phyloP scores from a whole-genome alignment of 2,113 vertebrate species.

The Caretta caretta region DNA sequence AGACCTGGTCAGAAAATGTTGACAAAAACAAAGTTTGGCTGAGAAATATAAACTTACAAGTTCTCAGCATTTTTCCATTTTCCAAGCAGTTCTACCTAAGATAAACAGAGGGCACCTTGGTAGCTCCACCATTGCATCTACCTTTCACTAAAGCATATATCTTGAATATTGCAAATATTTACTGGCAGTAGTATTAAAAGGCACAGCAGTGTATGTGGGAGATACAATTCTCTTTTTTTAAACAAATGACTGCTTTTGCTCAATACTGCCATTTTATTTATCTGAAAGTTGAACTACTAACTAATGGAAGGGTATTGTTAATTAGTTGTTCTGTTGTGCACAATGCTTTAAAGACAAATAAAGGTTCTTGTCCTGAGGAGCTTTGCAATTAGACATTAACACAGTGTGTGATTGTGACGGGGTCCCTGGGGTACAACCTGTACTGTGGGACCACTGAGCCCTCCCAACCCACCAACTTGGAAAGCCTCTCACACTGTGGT shows the following conservation, averaged over 20 bases:
- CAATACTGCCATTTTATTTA: conserved; percentile 15
- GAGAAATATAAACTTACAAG: not conserved
- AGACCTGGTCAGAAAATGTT: not conserved
- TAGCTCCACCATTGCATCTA: not conserved
- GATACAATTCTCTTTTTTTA: conserved; percentile 43
- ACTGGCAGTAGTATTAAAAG: conserved; percentile 21
- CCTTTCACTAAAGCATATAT: not conserved
- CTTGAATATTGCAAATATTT: conserved; percentile 24
- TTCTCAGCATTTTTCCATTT: not conserved
- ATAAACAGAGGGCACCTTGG: not conserved
- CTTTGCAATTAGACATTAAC: not conserved
- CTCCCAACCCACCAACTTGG: too few relatives aligned
- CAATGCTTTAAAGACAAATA: conserved; percentile 8
- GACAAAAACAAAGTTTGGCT: not conserved
- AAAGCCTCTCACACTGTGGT: too few relatives aligned
- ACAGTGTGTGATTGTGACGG: not conserved
- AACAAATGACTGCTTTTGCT: conserved; percentile 57
- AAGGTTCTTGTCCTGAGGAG: not conserved
- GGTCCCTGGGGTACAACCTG: too few relatives aligned
- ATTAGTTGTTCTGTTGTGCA: not conserved
- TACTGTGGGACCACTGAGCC: too few relatives aligned
- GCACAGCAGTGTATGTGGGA: not conserved
- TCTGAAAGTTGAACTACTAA: not conserved
- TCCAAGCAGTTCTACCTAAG: not conserved
- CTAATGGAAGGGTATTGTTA: not conserved